Base-by-base conservation (phyloP, 2,888 invertebrate genomes). In the Physocephala rufipes region DNA sequence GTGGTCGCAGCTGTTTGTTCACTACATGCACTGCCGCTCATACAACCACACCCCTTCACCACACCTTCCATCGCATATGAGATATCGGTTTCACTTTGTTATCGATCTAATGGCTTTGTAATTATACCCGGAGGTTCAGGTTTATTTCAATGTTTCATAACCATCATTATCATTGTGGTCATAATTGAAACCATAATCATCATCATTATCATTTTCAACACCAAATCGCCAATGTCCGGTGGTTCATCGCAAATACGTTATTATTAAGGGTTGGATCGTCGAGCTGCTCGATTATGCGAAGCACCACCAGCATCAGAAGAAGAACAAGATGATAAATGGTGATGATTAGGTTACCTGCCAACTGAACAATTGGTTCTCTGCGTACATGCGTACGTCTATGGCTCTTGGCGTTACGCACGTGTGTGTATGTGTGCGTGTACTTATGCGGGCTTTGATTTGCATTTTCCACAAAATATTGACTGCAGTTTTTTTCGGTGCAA, bases 31-130 rank as follows among this genome's bases (percentile, higher is more conserved):
- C 47, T 49, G 15, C 47, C 30, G 43, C 21, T 13, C n/a, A 36
- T 62, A 19, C 21, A 36, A 19, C 24, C 16, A 36, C 24, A 36
- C 21, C 28, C 61, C 36, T 36, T 4, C 3, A 36, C 61, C 30
- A 26, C 61, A 30, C 30, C 61, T 61, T 21, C 55, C 24, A 2
- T 26, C 13, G 55, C 55, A 13, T 2, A 13, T 62, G 49, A 28
- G 58, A 67, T 55, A 70, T 64, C 71, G 51, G 51, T 70, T 71
- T 53, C 69, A 74, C 58, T 74, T 72, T 75, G 76, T 76, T 76
- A 76, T 75, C 74, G 74, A 74, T 78, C 77, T 81, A 83, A 83
- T 84, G 82, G 82, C 71, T 77, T 76, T 76, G 80, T 84, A 83
- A 83, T 84, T 83, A 82, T 79, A 79, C 78, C 75, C 74, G 65